Conservation (phyloP, 1,140 invertebrate species). For the Riptortus pedestris region DNA sequence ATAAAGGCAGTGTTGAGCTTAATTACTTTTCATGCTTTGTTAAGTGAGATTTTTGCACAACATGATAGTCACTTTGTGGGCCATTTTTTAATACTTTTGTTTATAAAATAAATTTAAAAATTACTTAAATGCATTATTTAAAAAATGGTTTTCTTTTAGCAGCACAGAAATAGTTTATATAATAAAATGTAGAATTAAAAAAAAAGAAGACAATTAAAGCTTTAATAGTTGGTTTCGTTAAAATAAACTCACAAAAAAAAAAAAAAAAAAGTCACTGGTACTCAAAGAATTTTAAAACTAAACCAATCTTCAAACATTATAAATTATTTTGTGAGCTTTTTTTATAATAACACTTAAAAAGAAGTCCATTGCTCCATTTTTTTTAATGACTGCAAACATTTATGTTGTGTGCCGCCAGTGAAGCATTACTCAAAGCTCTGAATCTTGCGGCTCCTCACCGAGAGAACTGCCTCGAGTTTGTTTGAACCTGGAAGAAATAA, state of each 20-base stretch:
- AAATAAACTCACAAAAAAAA: background rate
- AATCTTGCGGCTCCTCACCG: conserved; percentile 1
- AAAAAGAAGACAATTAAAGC: background rate
- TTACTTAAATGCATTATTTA: too few relatives aligned
- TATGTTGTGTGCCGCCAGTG: background rate
- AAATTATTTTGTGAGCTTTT: background rate
- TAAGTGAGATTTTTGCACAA: too few relatives aligned
- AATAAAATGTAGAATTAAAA: background rate
- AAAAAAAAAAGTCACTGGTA: background rate
- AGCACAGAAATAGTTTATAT: background rate
- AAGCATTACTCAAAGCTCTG: background rate
- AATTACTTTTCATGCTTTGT: too few relatives aligned
- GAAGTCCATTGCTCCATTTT: background rate
- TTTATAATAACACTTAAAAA: background rate
- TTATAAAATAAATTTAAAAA: too few relatives aligned
- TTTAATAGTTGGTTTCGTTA: background rate
- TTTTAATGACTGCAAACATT: background rate
- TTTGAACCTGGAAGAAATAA: background rate
- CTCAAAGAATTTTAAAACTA: background rate
- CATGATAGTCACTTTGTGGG: too few relatives aligned
- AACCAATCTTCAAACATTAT: background rate
- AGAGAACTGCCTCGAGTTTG: conserved; percentile 1
- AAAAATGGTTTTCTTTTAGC: too few relatives aligned
- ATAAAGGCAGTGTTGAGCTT: too few relatives aligned
- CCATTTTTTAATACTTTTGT: too few relatives aligned